Base-by-base conservation (phyloP, 1,140 invertebrate genomes). In the Drosophila leontia region DNA sequence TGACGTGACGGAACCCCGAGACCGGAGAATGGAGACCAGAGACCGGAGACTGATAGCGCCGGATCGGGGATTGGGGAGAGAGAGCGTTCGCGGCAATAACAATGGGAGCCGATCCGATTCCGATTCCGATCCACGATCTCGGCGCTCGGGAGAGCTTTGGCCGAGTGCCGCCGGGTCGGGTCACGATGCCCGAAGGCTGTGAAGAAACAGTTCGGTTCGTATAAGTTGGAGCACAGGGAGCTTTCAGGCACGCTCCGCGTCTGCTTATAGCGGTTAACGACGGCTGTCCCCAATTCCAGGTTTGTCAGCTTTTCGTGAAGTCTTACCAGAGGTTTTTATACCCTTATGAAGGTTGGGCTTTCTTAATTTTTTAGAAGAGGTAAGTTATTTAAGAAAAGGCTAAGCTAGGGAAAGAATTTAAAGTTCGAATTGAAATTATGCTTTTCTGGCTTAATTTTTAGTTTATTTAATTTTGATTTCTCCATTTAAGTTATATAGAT, bases 141-240 rank as follows among this genome's bases (percentile, higher is more conserved):
- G 39, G 32, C 41, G 75, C 56, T 61, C 42, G 41, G 69, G 64
- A 85, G 82, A 85, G 82, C 78, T 86, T 78, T 81, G 53, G 44
- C 59, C 45, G 64, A 44, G 29, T 61, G 69, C 47, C 75, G 80
- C 51, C 51, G 51, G 62, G 62, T 63, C 60, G 72, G 75, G 83
- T 87, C 82, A 86, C 75, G 62, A 65, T 61, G 60, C 78, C 65
- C 78, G 78, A 86, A 75, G 78, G 55, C 64, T 23, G 23, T 4
- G 39, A 15, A 45, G 62, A 59, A 58, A 34, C 34, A 26, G 37
- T 51, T 44, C 39, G 67, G 55, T 26, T 17, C 37, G 35, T 56
- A 12, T 11, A 56, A 56, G 53, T 39, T 39, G 53, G 37, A 39
- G 19, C 45, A 72, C 67, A 75, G 35, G 32, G 48, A 75, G 71